Evolutionary conservation across 1,140 invertebrate species (phyloP), one percentile per base, ranked within the genome.

Genomic region (Paraescarpia echinospica): DNA sequence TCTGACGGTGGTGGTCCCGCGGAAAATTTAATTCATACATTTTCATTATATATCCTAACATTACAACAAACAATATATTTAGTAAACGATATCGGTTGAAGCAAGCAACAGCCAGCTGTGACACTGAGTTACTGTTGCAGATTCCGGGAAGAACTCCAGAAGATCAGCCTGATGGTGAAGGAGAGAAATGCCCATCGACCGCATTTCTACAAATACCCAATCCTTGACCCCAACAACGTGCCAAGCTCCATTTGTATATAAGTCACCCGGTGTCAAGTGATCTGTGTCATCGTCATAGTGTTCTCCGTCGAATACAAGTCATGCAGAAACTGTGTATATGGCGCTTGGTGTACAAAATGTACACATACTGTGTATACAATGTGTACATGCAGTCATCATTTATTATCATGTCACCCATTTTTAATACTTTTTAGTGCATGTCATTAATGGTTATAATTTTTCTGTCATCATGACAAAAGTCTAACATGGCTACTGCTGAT

Each of bases 241-340:
- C 95, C 95, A 31, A 96, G 96, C 93, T 94, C 94, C 31, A 96
- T 96, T 89, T 95, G 95, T 91, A 95, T 96, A 89, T 96, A 93
- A 89, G 4, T 41, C 41, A 12, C 41, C 41, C 41, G 41, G 59
- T 77, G 59, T 18, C 59, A 77, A 77, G 59, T 77, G 59, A 77
- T 77, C 22, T 77, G 59, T 77, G 27, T 18, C 8, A 51, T 51
- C 48, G 8, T 51, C 48, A 51, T 9, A 51, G 8, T 51, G 48
- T 51, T 51, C 48, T 51, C 48, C 18, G 48, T 9, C 8, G 48
- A 51, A 51, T 18, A 51, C 48, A 51, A 51, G 48, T 51, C 48
- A 18, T 77, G 22, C 22, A 77, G 0, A 77, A 4, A 77, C 59
- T 31, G 59, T 77, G 59, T 77, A 31, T 18, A 77, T 77, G 4